phyloP scores from a whole-genome alignment of 2,888 invertebrate species.

The Ferrisia virgata region DNA sequence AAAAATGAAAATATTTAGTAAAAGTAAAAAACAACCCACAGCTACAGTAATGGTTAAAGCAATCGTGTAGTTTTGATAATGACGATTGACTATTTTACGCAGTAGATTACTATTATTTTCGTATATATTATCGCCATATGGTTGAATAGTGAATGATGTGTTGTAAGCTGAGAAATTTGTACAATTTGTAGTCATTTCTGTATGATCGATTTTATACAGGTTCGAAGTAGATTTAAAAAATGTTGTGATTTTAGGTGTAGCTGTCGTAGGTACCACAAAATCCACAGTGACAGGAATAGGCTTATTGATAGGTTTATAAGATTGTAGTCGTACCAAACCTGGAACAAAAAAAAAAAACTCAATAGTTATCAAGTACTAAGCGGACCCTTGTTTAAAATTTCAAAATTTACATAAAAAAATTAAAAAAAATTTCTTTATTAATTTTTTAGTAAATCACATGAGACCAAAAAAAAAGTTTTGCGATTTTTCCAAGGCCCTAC shows the following conservation, averaged over 20 bases:
- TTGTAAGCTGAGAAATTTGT: slow-evolving; percentile 59
- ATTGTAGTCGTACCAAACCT: slow-evolving; percentile 75
- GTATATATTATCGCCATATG: slow-evolving; percentile 51
- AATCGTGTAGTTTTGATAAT: slow-evolving; percentile 84
- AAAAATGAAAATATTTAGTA: slow-evolving; percentile 80
- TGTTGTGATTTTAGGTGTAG: slow-evolving; percentile 48
- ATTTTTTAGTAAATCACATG: too few relatives aligned
- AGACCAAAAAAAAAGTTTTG: too few relatives aligned
- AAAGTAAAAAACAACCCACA: slow-evolving; percentile 72
- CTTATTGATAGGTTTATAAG: slow-evolving; percentile 64
- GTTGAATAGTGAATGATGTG: slow-evolving; percentile 49
- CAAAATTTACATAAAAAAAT: too few relatives aligned
- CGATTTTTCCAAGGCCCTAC: too few relatives aligned
- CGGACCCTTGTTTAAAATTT: too few relatives aligned
- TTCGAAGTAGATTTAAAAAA: slow-evolving; percentile 16
- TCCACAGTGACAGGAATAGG: slow-evolving; percentile 56
- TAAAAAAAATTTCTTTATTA: too few relatives aligned
- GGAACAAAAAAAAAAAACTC: slow-evolving; percentile 46
- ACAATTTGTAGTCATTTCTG: slow-evolving; percentile 65
- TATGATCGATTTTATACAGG: slow-evolving; percentile 19
- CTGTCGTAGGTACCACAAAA: slow-evolving; percentile 55
- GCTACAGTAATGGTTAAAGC: slow-evolving; percentile 84
- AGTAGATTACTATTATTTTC: slow-evolving; percentile 67
- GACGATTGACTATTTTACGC: slow-evolving; percentile 73
- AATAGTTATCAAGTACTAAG: neutral